Conservation (phyloP, 1,140 invertebrate genomes). For the Drosophila saltans region DNA sequence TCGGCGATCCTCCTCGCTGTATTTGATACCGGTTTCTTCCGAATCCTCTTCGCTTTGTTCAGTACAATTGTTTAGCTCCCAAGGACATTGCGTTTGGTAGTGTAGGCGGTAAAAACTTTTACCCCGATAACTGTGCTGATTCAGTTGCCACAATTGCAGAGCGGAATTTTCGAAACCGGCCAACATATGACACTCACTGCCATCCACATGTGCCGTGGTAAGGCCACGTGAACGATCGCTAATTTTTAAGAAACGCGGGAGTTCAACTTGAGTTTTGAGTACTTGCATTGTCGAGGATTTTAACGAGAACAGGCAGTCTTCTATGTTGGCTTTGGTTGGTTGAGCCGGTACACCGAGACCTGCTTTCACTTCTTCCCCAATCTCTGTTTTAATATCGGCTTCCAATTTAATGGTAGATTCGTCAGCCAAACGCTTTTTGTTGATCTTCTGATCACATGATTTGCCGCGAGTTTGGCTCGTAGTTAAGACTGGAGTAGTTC, state of each 20-base stretch:
- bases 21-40: conserved; percentile 22
- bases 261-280: conserved; percentile 60
- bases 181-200: conserved; percentile 72
- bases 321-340: conserved; percentile 37
- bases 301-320: conserved; percentile 55
- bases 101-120: conserved; percentile 66
- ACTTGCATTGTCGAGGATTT: conserved; percentile 54
- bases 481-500: conserved; percentile 4
- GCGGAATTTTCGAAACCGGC: conserved; percentile 77
- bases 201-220: conserved; percentile 62
- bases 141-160: conserved; percentile 79
- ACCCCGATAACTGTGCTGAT: conserved; percentile 67
- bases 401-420: conserved; percentile 57
- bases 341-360: not conserved
- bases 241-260: conserved; percentile 67
- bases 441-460: conserved; percentile 23
- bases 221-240: conserved; percentile 67
- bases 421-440: conserved; percentile 60
- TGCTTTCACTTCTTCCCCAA: not conserved
- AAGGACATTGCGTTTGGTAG: conserved; percentile 60
- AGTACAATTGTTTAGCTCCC: conserved; percentile 73
- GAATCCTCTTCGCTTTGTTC: conserved; percentile 54
- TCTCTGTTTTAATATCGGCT: conserved; percentile 55
- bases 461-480: conserved; percentile 49
- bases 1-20: conserved; percentile 38